Conservation (phyloP, 1,140 invertebrate genomes). For the Lerema accius region DNA sequence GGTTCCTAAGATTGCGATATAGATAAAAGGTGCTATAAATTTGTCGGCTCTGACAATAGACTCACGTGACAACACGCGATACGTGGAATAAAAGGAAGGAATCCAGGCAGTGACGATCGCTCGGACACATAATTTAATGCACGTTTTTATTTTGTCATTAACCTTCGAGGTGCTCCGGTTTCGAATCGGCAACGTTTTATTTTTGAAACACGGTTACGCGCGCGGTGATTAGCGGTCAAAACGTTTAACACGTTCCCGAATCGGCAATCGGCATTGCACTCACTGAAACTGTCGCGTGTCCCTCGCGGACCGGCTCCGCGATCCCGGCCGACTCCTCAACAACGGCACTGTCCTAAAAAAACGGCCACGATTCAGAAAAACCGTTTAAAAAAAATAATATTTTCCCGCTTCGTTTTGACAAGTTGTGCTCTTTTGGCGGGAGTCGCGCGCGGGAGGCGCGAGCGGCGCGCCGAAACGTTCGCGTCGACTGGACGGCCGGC, state of each 20-base stretch:
- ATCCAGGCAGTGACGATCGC: conserved; percentile 56
- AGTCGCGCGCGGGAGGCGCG: conserved; percentile 54
- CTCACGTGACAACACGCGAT: conserved; percentile 51
- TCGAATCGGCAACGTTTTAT: conserved; percentile 78
- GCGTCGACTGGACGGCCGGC: conserved; percentile 70
- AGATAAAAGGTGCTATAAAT: conserved; percentile 30
- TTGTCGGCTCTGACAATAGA: conserved; percentile 40
- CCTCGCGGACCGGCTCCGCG: conserved; percentile 22
- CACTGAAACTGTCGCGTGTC: conserved; percentile 47
- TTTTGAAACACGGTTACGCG: conserved; percentile 79
- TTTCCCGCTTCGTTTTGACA: conserved; percentile 47
- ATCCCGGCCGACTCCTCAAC: conserved; percentile 40
- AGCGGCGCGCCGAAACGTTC: conserved; percentile 63
- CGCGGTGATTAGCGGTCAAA: conserved; percentile 56
- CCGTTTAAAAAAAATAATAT: conserved; percentile 46
- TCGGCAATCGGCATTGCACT: conserved; percentile 48
- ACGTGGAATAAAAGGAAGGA: conserved; percentile 38
- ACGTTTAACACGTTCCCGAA: conserved; percentile 55
- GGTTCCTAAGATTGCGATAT: conserved; percentile 22
- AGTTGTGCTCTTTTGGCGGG: conserved; percentile 53
- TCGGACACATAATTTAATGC: conserved; percentile 73
- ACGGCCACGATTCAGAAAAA: conserved; percentile 43
- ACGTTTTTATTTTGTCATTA: conserved; percentile 80
- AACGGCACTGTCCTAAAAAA: conserved; percentile 36
- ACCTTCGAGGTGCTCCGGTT: conserved; percentile 80